Conservation (phyloP, 2,113 vertebrate species). For the Nerophis lumbriciformis region DNA sequence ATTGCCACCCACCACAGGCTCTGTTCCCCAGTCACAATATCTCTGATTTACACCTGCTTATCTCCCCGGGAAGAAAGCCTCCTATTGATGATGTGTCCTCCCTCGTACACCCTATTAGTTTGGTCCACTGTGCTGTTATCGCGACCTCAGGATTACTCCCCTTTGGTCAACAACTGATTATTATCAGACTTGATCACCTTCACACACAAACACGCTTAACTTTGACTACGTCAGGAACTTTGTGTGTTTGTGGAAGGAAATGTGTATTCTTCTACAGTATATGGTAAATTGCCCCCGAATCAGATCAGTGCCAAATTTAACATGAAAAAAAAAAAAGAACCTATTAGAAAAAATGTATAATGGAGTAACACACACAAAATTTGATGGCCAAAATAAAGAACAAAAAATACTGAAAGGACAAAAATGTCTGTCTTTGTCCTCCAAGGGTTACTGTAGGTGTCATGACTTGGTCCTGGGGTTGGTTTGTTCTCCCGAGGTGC, state of each 20-base stretch:
- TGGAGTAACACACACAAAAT: too few relatives aligned
- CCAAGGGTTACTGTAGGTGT: too few relatives aligned
- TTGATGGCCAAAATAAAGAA: too few relatives aligned
- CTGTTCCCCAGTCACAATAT: slow-evolving; percentile 27
- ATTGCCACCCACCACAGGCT: not conserved
- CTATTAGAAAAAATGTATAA: too few relatives aligned
- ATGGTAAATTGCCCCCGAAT: too few relatives aligned
- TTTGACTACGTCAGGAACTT: not conserved
- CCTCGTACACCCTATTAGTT: slow-evolving; percentile 16
- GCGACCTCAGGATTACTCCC: slow-evolving; percentile 18
- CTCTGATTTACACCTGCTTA: slow-evolving; percentile 49
- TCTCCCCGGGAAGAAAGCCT: slow-evolving; percentile 34
- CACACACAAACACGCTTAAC: slow-evolving; percentile 22
- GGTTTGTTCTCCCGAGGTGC: too few relatives aligned
- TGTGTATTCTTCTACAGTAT: not conserved
- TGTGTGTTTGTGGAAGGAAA: not conserved
- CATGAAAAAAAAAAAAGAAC: too few relatives aligned
- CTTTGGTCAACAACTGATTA: slow-evolving; percentile 39
- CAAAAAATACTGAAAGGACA: too few relatives aligned
- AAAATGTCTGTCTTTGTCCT: too few relatives aligned
- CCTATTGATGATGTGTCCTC: slow-evolving; percentile 22
- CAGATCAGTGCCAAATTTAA: too few relatives aligned
- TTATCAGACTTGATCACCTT: slow-evolving; percentile 48
- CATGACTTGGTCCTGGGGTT: too few relatives aligned
- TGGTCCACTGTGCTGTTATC: slow-evolving; percentile 35